Conservation (phyloP, 2,797 vertebrate species). For the Acipenser transmontanus region DNA sequence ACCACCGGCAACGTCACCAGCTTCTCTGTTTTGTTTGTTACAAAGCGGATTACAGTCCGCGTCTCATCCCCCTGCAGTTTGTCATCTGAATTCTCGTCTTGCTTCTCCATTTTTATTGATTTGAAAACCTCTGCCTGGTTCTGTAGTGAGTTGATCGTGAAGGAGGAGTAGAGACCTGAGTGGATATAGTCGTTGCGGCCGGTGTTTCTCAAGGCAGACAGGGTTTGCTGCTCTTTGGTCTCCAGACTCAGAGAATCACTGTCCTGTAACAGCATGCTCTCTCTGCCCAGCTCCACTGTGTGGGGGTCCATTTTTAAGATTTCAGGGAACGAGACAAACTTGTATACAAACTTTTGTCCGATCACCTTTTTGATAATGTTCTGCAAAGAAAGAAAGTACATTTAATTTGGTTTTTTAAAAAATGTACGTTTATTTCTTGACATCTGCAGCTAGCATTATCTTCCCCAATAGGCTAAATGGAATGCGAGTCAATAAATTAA, state of each 20-base stretch:
- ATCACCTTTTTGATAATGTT: conserved; percentile 98
- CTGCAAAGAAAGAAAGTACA: conserved; percentile 44
- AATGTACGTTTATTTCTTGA: too few species aligned
- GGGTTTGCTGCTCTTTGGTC: conserved; percentile 55
- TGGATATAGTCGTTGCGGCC: conserved; percentile 82
- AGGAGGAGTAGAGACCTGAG: conserved; percentile 85
- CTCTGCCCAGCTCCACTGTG: conserved; percentile 76
- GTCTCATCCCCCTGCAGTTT: conserved; percentile 69
- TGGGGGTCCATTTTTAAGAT: conserved; percentile 91
- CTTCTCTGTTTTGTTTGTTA: conserved; percentile 71
- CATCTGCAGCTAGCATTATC: not conserved
- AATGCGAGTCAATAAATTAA: too few species aligned
- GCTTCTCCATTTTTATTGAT: conserved; percentile 66
- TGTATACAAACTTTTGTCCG: conserved; percentile 93
- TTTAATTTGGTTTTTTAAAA: too few species aligned
- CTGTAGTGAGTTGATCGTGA: conserved; percentile 82
- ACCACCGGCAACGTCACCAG: conserved; percentile 61
- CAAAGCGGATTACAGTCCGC: conserved; percentile 88
- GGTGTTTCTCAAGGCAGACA: conserved; percentile 66
- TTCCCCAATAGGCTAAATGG: too few species aligned
- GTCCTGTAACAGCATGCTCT: conserved; percentile 71
- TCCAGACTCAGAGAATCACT: conserved; percentile 55
- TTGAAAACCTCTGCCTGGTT: conserved; percentile 68
- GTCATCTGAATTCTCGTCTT: conserved; percentile 43
- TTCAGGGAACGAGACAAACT: conserved; percentile 92